Base-by-base conservation (phyloP, 2,888 invertebrate genomes). In the Pseudeuparius sepicola region DNA sequence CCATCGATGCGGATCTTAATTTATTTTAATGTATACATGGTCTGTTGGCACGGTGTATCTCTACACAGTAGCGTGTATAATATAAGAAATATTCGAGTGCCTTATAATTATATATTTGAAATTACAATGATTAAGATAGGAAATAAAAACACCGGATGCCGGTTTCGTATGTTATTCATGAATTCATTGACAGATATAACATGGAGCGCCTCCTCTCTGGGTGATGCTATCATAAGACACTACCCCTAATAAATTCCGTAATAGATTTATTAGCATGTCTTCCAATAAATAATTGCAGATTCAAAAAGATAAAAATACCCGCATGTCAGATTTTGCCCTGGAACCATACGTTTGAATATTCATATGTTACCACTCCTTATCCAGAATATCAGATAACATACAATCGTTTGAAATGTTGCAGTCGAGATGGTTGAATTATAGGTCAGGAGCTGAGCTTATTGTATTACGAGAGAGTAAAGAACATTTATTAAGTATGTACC, bases 31-130 rank as follows among this genome's bases (percentile, higher is more conserved):
- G 33, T 37, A 43, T 41, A 31, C 37, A 32, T 26, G 40, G 31
- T 24, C 31, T 17, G 35, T 36, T 43, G 34, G 14, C 31, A 15
- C 14, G 24, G 50, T 50, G 51, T 52, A 54, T 53, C 55, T 53
- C 44, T 43, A 49, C 55, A 59, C 60, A 60, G 61, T 61, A 61
- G 61, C 61, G 54, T 59, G 58, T 57, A 59, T 59, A 59, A 58
- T 58, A 55, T 57, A 55, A 59, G 57, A 60, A 60, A 57, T 52
- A 50, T 54, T 49, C 49, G 43, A 41, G 45, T n/a, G 11, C 7
- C 55, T 51, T 60, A 54, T 60, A 62, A 62, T 62, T 61, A 62
- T 57, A 60, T 54, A 60, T 60, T 60, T 59, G 53, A 55, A 60
- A 61, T 61, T 57, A 61, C 57, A 57, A 60, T 60, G 55, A 60